phyloP scores from a whole-genome alignment of 2,113 vertebrate genomes.

The Micromys minutus region DNA sequence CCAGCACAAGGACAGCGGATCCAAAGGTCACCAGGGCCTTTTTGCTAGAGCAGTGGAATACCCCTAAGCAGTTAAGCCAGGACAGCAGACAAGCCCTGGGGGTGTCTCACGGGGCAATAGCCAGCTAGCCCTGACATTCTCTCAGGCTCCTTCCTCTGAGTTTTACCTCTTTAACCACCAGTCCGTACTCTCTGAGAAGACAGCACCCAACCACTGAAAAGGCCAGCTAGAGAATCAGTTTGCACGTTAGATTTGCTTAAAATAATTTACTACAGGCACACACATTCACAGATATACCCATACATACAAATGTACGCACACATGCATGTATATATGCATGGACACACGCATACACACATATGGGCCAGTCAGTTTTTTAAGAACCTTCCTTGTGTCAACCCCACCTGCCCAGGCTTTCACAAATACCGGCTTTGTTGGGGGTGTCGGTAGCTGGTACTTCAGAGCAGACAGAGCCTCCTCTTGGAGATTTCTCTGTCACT shows the following conservation, averaged over 20 bases:
- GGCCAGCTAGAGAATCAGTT: background rate
- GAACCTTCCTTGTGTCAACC: background rate
- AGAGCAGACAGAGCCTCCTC: background rate
- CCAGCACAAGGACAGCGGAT: background rate
- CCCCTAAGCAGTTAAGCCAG: background rate
- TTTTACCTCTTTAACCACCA: background rate
- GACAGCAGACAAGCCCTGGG: background rate
- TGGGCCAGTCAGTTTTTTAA: rapidly evolving
- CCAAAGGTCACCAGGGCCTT: background rate
- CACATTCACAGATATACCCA: rapidly evolving
- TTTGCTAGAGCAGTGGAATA: rapidly evolving
- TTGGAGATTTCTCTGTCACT: too few relatives aligned
- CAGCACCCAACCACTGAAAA: background rate
- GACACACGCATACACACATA: background rate
- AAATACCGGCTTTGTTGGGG: background rate
- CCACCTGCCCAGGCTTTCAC: background rate
- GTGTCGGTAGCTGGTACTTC: background rate
- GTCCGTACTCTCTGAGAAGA: background rate
- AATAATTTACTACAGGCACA: background rate
- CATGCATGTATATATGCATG: too few relatives aligned
- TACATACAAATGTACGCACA: too few relatives aligned
- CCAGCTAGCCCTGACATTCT: background rate
- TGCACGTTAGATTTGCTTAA: background rate
- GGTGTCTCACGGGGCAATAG: rapidly evolving
- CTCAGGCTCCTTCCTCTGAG: background rate